phyloP scores from a whole-genome alignment of 2,888 invertebrate species.

The Cepaea hortensis region DNA sequence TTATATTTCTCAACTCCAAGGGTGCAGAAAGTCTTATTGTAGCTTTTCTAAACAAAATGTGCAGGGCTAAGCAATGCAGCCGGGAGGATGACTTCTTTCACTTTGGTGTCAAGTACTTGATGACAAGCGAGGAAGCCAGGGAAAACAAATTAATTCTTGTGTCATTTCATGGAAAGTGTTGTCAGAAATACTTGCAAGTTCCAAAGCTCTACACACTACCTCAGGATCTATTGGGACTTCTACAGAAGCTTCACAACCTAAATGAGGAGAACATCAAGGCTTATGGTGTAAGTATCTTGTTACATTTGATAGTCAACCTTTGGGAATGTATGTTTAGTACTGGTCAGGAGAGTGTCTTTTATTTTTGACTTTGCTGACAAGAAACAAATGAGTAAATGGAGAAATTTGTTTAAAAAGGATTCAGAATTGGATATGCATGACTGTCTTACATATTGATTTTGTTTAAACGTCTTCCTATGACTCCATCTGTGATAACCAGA shows the following conservation, averaged over 20 bases:
- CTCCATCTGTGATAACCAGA: no score
- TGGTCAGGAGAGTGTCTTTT: no score
- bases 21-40: slow-evolving; percentile 19
- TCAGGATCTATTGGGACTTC: neutral
- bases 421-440: no score
- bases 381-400: no score
- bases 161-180: slow-evolving; percentile 19
- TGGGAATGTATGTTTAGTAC: no score
- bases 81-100: slow-evolving; percentile 10
- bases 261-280: neutral
- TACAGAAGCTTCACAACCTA: slow-evolving; percentile 22
- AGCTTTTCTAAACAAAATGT: neutral
- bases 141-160: slow-evolving; percentile 1
- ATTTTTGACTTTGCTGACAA: no score
- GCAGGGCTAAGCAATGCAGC: neutral
- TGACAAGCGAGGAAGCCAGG: neutral
- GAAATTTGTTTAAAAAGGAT: no score
- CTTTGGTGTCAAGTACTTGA: neutral
- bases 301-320: no score
- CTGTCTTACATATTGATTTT: no score
- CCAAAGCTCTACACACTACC: neutral
- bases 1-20: slow-evolving; percentile 27
- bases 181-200: slow-evolving; percentile 20
- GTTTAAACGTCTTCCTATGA: no score
- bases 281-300: slow-evolving; percentile 20